Conservation (phyloP, 2,888 invertebrate genomes). For the Coleophora flavipennella region DNA sequence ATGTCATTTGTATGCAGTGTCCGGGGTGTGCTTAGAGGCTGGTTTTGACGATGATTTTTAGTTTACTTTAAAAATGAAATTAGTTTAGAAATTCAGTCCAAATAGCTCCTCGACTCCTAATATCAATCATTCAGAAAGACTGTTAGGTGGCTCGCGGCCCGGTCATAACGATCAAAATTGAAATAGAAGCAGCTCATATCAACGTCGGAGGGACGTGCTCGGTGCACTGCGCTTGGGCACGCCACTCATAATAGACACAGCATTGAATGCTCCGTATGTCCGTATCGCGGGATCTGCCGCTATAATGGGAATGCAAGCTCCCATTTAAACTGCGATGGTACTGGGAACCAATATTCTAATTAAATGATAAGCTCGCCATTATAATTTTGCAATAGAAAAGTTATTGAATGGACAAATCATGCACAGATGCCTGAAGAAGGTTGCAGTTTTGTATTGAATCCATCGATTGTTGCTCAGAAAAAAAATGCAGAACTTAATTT, state of each 20-base stretch:
- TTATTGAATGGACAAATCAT: no score
- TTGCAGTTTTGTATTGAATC: no score
- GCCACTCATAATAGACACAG: constrained; percentile 56
- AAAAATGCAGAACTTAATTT: no score
- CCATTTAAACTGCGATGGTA: constrained; percentile 31
- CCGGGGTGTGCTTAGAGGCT: no score
- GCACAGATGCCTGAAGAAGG: no score
- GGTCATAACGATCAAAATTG: constrained; percentile 51
- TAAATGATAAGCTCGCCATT: constrained; percentile 6
- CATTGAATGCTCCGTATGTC: constrained; percentile 50
- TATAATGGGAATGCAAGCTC: constrained; percentile 32
- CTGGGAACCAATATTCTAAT: constrained; percentile 7
- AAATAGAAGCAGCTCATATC: constrained; percentile 53
- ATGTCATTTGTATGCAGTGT: no score
- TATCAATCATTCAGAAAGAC: constrained; percentile 63
- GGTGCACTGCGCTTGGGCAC: neutral
- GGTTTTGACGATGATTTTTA: no score
- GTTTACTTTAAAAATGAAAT: no score
- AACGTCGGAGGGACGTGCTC: constrained; percentile 35
- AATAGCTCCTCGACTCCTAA: no score
- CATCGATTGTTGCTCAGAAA: no score
- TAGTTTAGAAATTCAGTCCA: no score
- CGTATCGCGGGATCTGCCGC: constrained; percentile 38
- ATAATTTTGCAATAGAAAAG: neutral
- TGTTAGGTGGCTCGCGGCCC: constrained; percentile 40